Percentiles rank a stretch among this genome's conserved stretches.
Conservation (phyloP, 1,140 invertebrate genomes). For the Conus betulinus region DNA sequence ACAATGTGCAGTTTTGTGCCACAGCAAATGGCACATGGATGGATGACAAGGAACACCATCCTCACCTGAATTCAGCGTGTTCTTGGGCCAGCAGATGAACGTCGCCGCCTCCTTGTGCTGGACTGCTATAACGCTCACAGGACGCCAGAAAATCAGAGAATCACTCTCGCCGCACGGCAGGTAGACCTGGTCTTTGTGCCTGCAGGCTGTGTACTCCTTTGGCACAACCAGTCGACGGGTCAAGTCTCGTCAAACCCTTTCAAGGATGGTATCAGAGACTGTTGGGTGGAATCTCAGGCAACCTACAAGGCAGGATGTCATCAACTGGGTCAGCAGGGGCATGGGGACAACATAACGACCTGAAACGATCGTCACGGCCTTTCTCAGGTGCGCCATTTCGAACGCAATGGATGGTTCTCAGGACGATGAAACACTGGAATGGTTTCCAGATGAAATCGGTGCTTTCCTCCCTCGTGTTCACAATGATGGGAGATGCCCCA, state of each 20-base stretch:
- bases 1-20: neutral
- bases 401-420: too few relatives aligned
- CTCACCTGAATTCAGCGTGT: neutral
- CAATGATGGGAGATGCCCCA: neutral
- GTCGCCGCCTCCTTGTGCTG: neutral
- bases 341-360: neutral
- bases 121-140: too few relatives aligned
- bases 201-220: constrained; percentile 4
- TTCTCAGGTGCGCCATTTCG: too few relatives aligned
- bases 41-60: neutral
- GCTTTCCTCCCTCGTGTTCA: neutral
- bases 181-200: neutral
- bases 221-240: neutral
- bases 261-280: neutral
- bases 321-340: neutral
- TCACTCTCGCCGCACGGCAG: neutral
- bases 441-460: neutral
- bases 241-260: neutral
- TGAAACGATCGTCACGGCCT: too few relatives aligned
- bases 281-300: neutral
- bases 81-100: neutral
- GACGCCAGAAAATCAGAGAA: neutral
- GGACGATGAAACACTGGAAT: neutral
- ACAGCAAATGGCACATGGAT: neutral
- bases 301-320: neutral